A percentile compares a stretch with the other conserved stretches of the same genome.
Evolutionary conservation across 92 coral and sea anemone species (phyloP).

Genomic region (Galaxea fascicularis): DNA sequence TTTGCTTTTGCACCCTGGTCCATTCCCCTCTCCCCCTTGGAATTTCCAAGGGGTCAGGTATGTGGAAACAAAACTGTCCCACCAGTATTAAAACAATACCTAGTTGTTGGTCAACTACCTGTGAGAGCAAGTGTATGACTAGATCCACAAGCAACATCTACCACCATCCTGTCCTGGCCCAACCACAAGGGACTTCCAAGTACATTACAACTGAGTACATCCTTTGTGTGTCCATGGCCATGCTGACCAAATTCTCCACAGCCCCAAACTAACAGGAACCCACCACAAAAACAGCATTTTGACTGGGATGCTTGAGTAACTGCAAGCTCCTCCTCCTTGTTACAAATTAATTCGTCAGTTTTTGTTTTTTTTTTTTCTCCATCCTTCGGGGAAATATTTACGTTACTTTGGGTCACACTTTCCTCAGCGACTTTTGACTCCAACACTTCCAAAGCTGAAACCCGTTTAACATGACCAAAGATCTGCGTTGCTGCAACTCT

Average conservation of each 20-base stretch:
- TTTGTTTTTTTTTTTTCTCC: neutral
- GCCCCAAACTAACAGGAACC: slow-evolving; percentile 93
- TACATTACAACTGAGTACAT: slow-evolving; percentile 64
- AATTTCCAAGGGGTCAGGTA: no score
- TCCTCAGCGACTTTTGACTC: neutral
- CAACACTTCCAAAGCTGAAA: neutral
- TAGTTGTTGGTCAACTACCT: no score
- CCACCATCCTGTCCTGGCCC: slow-evolving; percentile 78
- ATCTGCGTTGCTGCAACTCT: neutral
- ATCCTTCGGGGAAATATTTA: neutral
- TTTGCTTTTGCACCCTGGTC: no score
- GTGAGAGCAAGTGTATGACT: slow-evolving; percentile 92
- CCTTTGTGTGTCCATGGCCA: slow-evolving; percentile 86
- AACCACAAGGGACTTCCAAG: slow-evolving; percentile 68
- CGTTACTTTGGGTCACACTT: slow-evolving; percentile 5
- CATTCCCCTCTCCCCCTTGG: no score
- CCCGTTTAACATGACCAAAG: neutral
- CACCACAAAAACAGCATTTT: slow-evolving; percentile 20
- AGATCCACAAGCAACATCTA: slow-evolving; percentile 86
- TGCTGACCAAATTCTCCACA: slow-evolving; percentile 99
- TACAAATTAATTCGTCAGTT: neutral
- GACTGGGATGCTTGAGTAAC: neutral
- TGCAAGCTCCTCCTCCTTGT: neutral
- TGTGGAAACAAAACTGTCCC: no score
- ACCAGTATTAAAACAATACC: no score